Evolutionary conservation across 2,888 invertebrate species (phyloP), one percentile per base, ranked within the genome.

Genomic region (Eupeodes latifasciatus): DNA sequence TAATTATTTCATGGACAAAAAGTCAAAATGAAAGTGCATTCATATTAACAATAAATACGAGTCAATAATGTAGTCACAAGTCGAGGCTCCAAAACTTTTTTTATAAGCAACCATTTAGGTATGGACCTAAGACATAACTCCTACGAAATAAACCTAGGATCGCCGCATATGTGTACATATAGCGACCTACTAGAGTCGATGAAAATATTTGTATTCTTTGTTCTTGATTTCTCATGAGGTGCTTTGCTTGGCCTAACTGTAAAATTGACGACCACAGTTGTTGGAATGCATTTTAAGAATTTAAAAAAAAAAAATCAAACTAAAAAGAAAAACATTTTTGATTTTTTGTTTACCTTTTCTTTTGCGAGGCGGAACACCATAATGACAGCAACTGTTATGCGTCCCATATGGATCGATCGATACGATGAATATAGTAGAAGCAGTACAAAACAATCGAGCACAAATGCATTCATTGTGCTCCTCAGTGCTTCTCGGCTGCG

Each of bases 361-460:
- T 66, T 64, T 61, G 27, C 59, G 53, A 61, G 47, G 55, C 76
- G 64, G 69, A 34, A 49, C 69, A 71, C 76, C 55, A 71, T 76
- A 82, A 57, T 71, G 16, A 57, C 55, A 64, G 62, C 71, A 55
- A 81, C 81, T 81, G 81, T 76, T 82, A 76, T 71, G 36, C 71
- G 61, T 62, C 61, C 69, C 36, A 62, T 76, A 76, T 82, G 57
- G 57, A 72, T 72, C 57, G 67, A 51, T 69, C 36, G 59, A 72
- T 59, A 47, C 11, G 9, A 36, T 36, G 36, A n/a, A 47, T n/a
- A 34, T 72, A 72, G 16, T 36, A 36, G 51, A 14, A 14, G 11
- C 27, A 16, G n/a, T 55, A 69, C 40, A 14, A 36, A 36, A 67
- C 19, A 40, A 55, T 55, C n/a, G 71, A 47, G 72, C 27, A 59